Base-by-base conservation (phyloP, 2,888 invertebrate genomes). In the Metopia argyrocephala region DNA sequence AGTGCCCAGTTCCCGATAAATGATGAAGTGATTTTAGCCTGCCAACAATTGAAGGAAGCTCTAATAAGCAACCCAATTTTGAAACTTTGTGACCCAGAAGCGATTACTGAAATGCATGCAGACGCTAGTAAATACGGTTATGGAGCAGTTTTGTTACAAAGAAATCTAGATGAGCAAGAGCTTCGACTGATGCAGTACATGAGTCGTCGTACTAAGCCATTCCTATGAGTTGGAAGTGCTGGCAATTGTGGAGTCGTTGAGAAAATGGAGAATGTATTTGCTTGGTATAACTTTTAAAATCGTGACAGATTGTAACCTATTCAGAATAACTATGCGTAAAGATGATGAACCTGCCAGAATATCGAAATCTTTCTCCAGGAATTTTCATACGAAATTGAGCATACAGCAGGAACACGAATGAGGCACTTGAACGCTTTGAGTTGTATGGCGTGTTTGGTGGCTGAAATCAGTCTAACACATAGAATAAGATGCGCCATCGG, bases 211-310 rank as follows among this genome's bases (percentile, higher is more conserved):
- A 87, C 87, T 0, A 85, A 73, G 18, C 62, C 85, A 75, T 18
- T 86, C 87, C 28, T 89, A 89, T 70, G 87, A 89, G 52, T 73
- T 90, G 2, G 88, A 89, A 83, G 86, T 87, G 3, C 70, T 89
- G 5, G 88, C 87, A 0, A 82, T 89, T 5, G 84, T 89, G 7
- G 75, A 86, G 82, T 85, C 88, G 0, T 57, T 89, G 0, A 86
- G 87, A 38, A 88, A 87, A 64, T 89, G 88, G 81, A 54, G 87
- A 15, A 79, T 86, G 0, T 88, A 87, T 75, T 65, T 89, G 7
- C 56, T 87, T 9, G 87, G 86, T 5, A 66, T 75, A 28, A 59
- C 81, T 21, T 87, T 88, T 57, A 88, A 86, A 76, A 85, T 88
- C n/a, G 78, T 87, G 4, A 87, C 87, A 0, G 88, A 89, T 79